These are phyloP conservation scores for Drosophila formosana DNA, from an alignment of 2,888 invertebrate species.

Conservation along the genomic window DNA sequence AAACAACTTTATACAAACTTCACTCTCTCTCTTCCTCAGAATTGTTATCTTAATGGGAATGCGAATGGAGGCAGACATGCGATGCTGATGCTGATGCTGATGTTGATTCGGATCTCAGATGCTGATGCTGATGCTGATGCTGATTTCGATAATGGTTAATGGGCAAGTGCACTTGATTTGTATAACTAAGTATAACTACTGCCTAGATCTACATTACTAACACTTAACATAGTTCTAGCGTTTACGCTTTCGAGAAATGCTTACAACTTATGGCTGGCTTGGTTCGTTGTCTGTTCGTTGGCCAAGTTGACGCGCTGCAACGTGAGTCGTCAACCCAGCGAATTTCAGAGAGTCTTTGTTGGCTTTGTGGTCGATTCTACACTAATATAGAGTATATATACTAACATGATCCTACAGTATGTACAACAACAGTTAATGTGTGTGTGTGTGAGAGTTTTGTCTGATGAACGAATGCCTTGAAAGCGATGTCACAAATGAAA, in stretches of 20 bases:
- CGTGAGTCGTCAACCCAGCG: constrained; percentile 62
- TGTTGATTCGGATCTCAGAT: background rate
- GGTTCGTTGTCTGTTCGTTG: constrained; percentile 44
- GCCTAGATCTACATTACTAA: constrained; percentile 37
- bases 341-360: constrained; percentile 84
- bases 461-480: background rate
- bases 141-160: constrained; percentile 49
- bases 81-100: constrained; percentile 19
- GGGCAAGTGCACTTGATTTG: constrained; percentile 67
- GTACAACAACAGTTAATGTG: constrained; percentile 14
- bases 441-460: constrained; percentile 14
- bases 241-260: constrained; percentile 71
- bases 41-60: constrained; percentile 20
- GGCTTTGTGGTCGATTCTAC: constrained; percentile 82
- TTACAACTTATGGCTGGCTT: constrained; percentile 83
- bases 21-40: constrained; percentile 26
- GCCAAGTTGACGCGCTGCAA: constrained; percentile 39
- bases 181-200: constrained; percentile 57
- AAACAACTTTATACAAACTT: constrained; percentile 73
- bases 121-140: constrained; percentile 3
- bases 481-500: background rate
- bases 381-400: constrained; percentile 29
- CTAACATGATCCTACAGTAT: constrained; percentile 46
- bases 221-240: constrained; percentile 26
- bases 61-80: constrained; percentile 57